These are phyloP conservation scores for Sesia apiformis DNA, from an alignment of 2,888 invertebrate genomes.

Conservation along the genomic window DNA sequence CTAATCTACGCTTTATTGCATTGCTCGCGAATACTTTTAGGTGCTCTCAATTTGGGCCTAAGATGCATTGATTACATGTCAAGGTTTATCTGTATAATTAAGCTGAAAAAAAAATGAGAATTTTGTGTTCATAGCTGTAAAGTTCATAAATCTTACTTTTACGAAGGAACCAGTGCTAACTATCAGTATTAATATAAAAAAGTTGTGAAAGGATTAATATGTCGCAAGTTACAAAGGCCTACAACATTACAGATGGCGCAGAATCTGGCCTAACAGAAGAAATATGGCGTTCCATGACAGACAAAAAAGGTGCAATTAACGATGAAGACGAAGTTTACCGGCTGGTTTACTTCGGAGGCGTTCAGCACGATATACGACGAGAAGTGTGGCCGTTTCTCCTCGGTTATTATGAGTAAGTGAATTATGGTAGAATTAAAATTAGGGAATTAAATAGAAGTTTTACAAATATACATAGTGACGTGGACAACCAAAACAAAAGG, in stretches of 20 bases:
- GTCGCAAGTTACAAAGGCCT: not conserved
- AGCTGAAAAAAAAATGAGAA: too few relatives aligned
- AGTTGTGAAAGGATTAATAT: not conserved
- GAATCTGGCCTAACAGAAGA: slow-evolving; percentile 83
- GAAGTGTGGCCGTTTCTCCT: slow-evolving; percentile 93
- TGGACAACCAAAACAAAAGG: too few relatives aligned
- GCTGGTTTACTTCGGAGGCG: slow-evolving; percentile 90
- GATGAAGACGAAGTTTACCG: slow-evolving; percentile 85
- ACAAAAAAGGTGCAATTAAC: slow-evolving; percentile 73
- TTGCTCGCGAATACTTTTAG: too few relatives aligned
- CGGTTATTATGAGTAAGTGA: slow-evolving; percentile 82
- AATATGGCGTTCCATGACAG: slow-evolving; percentile 80
- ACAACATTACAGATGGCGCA: slow-evolving; percentile 61
- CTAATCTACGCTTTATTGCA: too few relatives aligned
- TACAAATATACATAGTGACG: too few relatives aligned
- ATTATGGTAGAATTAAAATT: not conserved
- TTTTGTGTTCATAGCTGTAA: too few relatives aligned
- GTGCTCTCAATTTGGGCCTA: too few relatives aligned
- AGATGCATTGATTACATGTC: too few relatives aligned
- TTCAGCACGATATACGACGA: slow-evolving; percentile 83
- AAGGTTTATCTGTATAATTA: too few relatives aligned
- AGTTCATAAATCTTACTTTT: too few relatives aligned
- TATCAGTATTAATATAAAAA: not conserved
- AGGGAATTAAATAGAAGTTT: too few relatives aligned
- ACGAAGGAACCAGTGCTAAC: too few relatives aligned